Base-by-base conservation (phyloP, 1,140 invertebrate species). In the Diuraphis noxia region DNA sequence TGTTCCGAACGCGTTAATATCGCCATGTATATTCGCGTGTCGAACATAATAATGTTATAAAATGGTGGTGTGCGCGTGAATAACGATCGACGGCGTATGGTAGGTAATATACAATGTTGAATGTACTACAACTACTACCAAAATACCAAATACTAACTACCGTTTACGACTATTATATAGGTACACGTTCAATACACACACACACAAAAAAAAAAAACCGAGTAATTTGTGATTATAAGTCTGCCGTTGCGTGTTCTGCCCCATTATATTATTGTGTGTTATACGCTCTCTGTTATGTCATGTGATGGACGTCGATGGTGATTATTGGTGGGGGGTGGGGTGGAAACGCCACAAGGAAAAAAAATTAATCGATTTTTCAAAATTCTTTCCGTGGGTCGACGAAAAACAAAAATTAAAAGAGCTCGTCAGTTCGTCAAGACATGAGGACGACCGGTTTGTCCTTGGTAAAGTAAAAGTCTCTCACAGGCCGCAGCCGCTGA, bases 301-400 rank as follows among this genome's bases (percentile, higher is more conserved):
- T 72, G 56, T 72, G 56, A 72, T 63, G 30, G 30, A 63, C 56
- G 56, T 63, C 6, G 0, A 63, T 4, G 30, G 30, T 0, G n/a
- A 72, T 6, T 13, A n/a, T 17, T 46, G 43, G 9, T 0, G 43
- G 46, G 46, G 46, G 4, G 30, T 10, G 13, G 56, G 25, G 52
- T 17, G 56, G 4, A n/a, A 72, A n/a, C 30, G 30, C 10, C 17
- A 6, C 56, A 4, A 17, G 56, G 6, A 72, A 72, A 72, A 30
- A 63, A 72, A n/a, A 72, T 72, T 72, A 72, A 72, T 72, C 56
- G 56, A 72, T 72, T 72, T 72, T 72, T 72, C 56, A 72, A 72
- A 72, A 72, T 72, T 72, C 56, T 72, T n/a, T 72, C n/a, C 13
- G 56, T n/a, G 56, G 30, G 56, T n/a, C 13, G 17, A 72, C 13